Percentiles rank a stretch among this genome's conserved stretches.
Conservation (phyloP, 1,140 invertebrate genomes). For the Drosophila kanapiae region DNA sequence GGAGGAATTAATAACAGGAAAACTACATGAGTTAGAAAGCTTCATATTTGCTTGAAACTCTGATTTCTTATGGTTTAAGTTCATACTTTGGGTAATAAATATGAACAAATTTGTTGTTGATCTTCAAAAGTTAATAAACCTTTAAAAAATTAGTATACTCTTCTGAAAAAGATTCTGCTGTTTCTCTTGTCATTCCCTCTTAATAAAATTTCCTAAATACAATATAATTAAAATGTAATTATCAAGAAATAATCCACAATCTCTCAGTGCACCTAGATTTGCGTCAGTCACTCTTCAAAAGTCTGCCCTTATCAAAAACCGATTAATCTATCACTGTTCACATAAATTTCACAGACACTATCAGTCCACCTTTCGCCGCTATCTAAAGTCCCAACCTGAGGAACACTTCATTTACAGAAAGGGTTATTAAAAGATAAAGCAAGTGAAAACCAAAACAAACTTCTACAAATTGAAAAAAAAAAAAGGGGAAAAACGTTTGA, state of each 20-base stretch:
- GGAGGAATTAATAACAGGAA: not conserved
- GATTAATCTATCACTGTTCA: conserved; percentile 16
- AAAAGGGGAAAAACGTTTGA: not conserved
- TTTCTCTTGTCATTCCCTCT: not conserved
- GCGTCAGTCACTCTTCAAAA: conserved; percentile 17
- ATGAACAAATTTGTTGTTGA: too few species aligned
- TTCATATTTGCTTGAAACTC: not conserved
- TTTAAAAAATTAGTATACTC: too few species aligned
- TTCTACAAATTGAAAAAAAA: conserved; percentile 1
- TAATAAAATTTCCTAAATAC: too few species aligned
- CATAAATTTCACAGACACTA: conserved; percentile 21
- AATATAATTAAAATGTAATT: too few species aligned
- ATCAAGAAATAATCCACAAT: not conserved
- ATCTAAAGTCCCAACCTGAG: conserved; percentile 13
- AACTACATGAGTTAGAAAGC: not conserved
- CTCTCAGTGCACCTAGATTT: conserved; percentile 9
- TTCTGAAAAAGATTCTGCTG: too few species aligned
- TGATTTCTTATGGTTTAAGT: too few species aligned
- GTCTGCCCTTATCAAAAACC: not conserved
- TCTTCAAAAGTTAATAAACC: too few species aligned
- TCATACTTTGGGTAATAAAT: too few species aligned
- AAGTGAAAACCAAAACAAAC: conserved; percentile 27
- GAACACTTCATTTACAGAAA: conserved; percentile 3
- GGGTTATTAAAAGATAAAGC: conserved; percentile 28
- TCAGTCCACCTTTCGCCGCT: conserved; percentile 18